phyloP scores from a whole-genome alignment of 2,113 vertebrate species.

The Microcebus griseorufus region DNA sequence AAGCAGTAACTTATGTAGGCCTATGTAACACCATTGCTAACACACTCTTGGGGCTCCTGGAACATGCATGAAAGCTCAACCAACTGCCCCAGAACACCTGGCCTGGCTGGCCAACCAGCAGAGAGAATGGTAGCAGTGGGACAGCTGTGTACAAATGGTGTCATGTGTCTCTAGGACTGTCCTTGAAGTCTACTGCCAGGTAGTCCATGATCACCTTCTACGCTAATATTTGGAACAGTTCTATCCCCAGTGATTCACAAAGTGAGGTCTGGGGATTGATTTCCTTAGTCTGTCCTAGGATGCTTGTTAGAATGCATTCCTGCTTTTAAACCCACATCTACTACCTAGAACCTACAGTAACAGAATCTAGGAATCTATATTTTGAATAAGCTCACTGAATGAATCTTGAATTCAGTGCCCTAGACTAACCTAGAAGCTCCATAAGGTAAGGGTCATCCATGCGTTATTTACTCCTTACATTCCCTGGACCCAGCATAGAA shows the following conservation, averaged over 20 bases:
- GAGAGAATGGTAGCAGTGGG: neutral
- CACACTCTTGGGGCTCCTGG: neutral
- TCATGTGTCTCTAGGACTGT: too few relatives aligned
- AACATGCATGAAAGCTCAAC: neutral
- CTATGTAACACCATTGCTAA: too few relatives aligned
- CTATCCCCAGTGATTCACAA: neutral
- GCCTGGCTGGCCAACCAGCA: neutral
- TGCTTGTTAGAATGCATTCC: neutral
- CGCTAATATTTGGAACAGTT: neutral
- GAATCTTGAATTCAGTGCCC: neutral
- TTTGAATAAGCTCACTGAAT: neutral
- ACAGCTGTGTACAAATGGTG: neutral
- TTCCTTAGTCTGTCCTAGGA: neutral
- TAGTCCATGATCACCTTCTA: neutral
- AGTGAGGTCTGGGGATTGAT: neutral
- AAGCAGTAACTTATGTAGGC: neutral
- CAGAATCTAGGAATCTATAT: neutral
- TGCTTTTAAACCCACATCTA: neutral
- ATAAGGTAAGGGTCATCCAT: neutral
- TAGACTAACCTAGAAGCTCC: neutral
- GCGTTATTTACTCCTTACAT: neutral
- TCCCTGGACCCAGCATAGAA: neutral
- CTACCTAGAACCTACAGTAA: neutral
- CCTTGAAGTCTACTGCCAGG: neutral
- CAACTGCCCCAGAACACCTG: neutral